Conservation (phyloP, 2,888 invertebrate species). For the Chymomyza caudatula region DNA sequence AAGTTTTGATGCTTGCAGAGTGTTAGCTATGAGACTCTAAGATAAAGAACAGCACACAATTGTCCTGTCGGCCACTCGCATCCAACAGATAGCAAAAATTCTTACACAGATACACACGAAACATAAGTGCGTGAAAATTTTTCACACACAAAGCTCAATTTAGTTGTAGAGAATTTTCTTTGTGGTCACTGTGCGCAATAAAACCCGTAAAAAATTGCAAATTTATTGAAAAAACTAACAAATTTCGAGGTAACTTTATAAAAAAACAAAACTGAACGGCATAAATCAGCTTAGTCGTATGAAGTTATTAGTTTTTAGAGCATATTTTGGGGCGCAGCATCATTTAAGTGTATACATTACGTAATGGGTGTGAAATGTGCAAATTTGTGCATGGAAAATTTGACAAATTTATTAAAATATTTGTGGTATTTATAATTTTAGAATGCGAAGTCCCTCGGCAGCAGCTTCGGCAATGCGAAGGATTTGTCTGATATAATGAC, state of each 20-base stretch:
- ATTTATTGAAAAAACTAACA: constrained; percentile 76
- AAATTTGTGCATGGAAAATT: background rate
- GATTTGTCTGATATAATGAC: constrained; percentile 80
- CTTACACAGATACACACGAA: background rate
- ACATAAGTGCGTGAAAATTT: constrained; percentile 5
- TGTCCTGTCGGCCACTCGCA: background rate
- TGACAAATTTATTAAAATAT: background rate
- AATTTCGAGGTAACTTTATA: constrained; percentile 74
- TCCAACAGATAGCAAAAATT: constrained; percentile 45
- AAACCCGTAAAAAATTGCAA: constrained; percentile 76
- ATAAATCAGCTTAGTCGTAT: background rate
- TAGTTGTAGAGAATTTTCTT: constrained; percentile 72
- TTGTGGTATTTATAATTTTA: constrained; percentile 19
- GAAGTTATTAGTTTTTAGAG: constrained; percentile 4
- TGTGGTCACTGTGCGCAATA: constrained; percentile 59
- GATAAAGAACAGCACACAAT: background rate
- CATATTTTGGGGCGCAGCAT: constrained; percentile 25
- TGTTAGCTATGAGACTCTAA: background rate
- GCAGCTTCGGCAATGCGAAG: constrained; percentile 76
- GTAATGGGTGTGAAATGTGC: constrained; percentile 8
- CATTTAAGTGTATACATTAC: constrained; percentile 5
- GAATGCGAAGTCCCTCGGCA: constrained; percentile 76
- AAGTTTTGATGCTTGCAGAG: background rate
- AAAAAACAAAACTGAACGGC: background rate
- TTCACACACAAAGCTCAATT: constrained; percentile 42